phyloP scores from a whole-genome alignment of 2,113 vertebrate genomes.

The Syngnathus scovelli region DNA sequence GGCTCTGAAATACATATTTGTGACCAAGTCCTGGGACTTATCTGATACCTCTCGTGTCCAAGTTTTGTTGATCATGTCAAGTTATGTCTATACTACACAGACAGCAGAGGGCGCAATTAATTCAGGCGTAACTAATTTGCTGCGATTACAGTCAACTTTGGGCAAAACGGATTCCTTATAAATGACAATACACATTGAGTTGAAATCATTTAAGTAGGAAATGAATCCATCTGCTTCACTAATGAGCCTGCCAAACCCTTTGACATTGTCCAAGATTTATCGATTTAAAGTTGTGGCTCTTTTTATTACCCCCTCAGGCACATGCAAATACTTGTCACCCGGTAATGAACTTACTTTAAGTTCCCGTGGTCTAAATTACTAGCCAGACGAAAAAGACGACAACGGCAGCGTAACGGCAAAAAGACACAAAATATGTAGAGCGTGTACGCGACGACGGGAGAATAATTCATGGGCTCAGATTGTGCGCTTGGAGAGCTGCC shows the following conservation, averaged over 20 bases:
- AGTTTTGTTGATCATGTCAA: not conserved
- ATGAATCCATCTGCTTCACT: not conserved
- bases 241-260: not conserved
- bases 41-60: no score
- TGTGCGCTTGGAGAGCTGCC: constrained; percentile 13
- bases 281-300: not conserved
- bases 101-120: not conserved
- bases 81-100: not conserved
- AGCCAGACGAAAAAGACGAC: not conserved
- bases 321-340: not conserved
- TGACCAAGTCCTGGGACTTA: no score
- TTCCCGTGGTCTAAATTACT: not conserved
- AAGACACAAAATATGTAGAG: not conserved
- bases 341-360: not conserved
- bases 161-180: not conserved
- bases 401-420: not conserved
- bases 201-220: not conserved
- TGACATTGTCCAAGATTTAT: not conserved
- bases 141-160: no score
- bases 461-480: constrained; percentile 12
- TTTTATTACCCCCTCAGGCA: not conserved
- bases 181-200: not conserved
- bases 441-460: not conserved
- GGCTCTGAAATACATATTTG: no score
- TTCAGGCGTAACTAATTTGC: not conserved